phyloP scores from a whole-genome alignment of 2,797 vertebrate genomes.

The Rhinella marina region DNA sequence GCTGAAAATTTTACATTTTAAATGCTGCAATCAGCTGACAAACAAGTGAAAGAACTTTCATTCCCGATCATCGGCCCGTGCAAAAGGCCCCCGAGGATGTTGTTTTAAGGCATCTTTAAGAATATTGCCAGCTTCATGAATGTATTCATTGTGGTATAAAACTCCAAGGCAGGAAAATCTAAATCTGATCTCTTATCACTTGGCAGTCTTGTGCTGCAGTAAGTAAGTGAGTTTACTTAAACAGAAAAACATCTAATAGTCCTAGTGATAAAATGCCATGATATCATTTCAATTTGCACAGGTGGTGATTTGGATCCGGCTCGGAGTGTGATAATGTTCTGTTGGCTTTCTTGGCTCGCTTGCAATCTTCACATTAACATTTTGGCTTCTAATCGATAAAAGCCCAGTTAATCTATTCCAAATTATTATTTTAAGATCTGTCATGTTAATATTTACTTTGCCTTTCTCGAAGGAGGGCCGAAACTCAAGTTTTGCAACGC shows the following conservation, averaged over 20 bases:
- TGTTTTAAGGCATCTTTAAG: neutral
- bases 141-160: constrained; percentile 22
- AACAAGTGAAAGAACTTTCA: too few relatives aligned
- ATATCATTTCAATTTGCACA: constrained; percentile 63
- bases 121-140: neutral
- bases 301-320: constrained; percentile 41
- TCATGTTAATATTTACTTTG: constrained; percentile 9
- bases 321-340: constrained; percentile 20
- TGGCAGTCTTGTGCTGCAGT: constrained; percentile 33
- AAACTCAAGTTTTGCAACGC: neutral
- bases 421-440: constrained; percentile 24
- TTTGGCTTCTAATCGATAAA: constrained; percentile 44
- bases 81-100: too few relatives aligned
- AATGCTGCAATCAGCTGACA: too few relatives aligned
- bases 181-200: constrained; percentile 39
- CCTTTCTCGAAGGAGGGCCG: neutral
- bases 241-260: constrained; percentile 38
- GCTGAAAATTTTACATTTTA: too few relatives aligned
- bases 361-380: constrained; percentile 46
- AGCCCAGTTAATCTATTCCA: neutral
- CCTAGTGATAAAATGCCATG: constrained; percentile 23
- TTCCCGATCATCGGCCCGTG: too few relatives aligned
- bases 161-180: constrained; percentile 26
- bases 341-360: constrained; percentile 40
- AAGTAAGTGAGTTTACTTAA: constrained; percentile 44